Evolutionary conservation across 2,797 vertebrate genomes (phyloP).

Genomic region (Tolypeutes matacus): DNA sequence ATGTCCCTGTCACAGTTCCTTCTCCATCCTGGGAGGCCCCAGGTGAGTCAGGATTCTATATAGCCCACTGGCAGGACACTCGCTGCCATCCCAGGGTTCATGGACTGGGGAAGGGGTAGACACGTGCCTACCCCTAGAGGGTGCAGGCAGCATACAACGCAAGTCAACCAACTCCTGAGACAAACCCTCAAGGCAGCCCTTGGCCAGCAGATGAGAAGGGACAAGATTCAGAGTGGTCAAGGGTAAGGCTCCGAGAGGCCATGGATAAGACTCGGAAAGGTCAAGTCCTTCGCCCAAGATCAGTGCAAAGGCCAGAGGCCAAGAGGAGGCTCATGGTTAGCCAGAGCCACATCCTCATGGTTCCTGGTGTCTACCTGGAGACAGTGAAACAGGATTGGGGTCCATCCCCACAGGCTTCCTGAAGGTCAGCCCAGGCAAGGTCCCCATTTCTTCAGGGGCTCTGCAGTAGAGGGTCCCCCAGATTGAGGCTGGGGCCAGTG

Average conservation of each 20-base stretch:
- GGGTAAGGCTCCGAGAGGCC: too few relatives aligned
- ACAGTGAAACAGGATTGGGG: not conserved
- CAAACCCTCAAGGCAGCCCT: not conserved
- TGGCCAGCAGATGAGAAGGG: not conserved
- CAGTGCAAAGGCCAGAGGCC: not conserved
- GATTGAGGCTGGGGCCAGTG: not conserved
- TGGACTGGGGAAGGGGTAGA: not conserved
- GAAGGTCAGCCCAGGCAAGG: not conserved
- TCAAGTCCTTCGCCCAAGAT: not conserved
- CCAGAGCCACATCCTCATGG: not conserved
- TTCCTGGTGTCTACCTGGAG: not conserved
- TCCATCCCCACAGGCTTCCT: not conserved
- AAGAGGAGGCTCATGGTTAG: not conserved
- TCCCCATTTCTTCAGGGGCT: not conserved
- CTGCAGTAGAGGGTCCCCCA: not conserved
- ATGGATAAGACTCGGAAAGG: not conserved
- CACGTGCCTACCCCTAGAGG: not conserved
- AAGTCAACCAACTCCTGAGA: not conserved
- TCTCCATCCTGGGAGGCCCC: not conserved
- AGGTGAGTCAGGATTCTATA: not conserved
- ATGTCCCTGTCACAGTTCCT: not conserved
- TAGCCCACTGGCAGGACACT: not conserved
- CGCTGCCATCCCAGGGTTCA: not conserved
- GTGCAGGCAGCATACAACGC: accelerated
- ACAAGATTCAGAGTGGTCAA: not conserved